Conservation (phyloP, 2,113 vertebrate genomes). For the Ibidorhyncha struthersii region DNA sequence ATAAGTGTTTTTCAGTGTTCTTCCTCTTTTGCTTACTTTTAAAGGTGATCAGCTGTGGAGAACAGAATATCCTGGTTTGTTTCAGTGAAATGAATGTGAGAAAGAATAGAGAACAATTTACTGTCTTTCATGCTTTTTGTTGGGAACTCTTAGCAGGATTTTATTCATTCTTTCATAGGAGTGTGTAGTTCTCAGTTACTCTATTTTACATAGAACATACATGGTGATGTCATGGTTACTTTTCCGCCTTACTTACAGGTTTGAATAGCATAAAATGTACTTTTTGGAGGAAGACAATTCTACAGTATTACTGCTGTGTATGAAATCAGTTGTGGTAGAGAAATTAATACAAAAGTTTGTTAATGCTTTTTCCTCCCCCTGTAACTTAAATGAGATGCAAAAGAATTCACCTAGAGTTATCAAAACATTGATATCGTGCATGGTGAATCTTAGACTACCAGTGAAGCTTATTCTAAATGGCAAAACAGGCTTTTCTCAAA, state of each 20-base stretch:
- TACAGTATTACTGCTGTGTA: not conserved
- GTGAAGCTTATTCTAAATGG: not conserved
- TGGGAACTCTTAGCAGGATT: not conserved
- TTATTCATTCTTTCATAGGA: not conserved
- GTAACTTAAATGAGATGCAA: not conserved
- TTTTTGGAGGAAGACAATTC: not conserved
- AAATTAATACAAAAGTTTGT: not conserved
- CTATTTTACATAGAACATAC: not conserved
- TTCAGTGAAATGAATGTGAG: not conserved
- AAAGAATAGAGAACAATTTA: not conserved
- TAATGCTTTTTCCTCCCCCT: not conserved
- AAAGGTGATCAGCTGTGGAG: not conserved
- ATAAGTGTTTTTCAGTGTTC: not conserved
- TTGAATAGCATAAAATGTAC: not conserved
- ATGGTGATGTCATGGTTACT: not conserved
- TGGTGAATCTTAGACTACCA: not conserved
- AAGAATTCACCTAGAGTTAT: not conserved
- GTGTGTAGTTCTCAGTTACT: not conserved
- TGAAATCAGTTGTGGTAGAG: not conserved
- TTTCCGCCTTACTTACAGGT: not conserved
- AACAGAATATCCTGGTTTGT: not conserved
- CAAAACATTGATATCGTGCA: not conserved
- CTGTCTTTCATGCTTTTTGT: not conserved
- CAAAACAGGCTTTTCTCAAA: not conserved
- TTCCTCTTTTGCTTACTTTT: not conserved